Conservation (phyloP, 2,113 vertebrate genomes). For the Alaudala cheleensis region DNA sequence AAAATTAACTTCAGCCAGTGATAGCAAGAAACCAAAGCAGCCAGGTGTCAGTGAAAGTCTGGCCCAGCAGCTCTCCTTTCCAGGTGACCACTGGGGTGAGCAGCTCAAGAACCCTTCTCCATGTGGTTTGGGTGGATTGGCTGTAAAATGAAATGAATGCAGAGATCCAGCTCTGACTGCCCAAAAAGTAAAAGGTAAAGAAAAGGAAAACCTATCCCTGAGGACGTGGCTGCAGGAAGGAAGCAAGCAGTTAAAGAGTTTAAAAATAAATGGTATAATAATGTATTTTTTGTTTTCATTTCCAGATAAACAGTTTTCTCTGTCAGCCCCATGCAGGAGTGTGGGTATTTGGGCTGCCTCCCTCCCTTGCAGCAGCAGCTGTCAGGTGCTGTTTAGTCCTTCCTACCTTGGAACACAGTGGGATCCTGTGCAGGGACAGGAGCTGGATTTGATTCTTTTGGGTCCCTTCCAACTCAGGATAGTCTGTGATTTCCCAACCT, state of each 20-base stretch:
- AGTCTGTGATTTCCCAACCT: neutral
- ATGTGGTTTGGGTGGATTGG: neutral
- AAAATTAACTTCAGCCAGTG: neutral
- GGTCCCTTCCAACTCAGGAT: neutral
- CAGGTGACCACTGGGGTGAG: neutral
- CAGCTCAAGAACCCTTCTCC: neutral
- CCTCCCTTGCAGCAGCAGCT: neutral
- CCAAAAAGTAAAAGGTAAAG: neutral
- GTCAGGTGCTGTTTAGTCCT: fast-evolving
- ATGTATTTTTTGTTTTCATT: neutral
- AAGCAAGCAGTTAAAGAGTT: neutral
- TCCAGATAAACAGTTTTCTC: neutral
- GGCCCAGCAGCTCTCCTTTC: neutral
- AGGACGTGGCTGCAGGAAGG: neutral
- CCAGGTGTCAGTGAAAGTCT: fast-evolving
- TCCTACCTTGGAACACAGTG: neutral
- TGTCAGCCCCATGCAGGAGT: fast-evolving
- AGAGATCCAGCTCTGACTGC: neutral
- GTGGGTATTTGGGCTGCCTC: neutral
- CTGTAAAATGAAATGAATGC: neutral
- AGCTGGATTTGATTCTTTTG: neutral
- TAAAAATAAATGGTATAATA: too few relatives aligned
- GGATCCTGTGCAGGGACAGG: neutral
- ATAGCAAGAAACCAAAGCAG: neutral
- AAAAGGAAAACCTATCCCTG: neutral